Evolutionary conservation across 2,888 invertebrate species (phyloP).

Genomic region (Campoletis raptor): DNA sequence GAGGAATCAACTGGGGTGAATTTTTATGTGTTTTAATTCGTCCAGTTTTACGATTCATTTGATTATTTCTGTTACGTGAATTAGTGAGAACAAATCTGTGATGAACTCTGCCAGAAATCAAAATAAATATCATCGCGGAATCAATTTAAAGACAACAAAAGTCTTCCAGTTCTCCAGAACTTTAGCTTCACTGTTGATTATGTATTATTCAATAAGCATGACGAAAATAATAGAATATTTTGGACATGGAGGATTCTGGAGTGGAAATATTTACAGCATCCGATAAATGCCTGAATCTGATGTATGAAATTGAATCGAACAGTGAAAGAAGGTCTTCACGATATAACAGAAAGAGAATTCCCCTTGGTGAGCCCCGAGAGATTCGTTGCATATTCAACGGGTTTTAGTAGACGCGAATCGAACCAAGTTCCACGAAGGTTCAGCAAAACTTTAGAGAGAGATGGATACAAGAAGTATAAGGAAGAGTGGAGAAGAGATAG

Average conservation of each 20-base stretch:
- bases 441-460: slow-evolving; percentile 54
- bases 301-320: not conserved
- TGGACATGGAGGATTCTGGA: not conserved
- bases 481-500: slow-evolving; percentile 42
- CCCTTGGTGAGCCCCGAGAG: not conserved
- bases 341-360: slow-evolving; percentile 3
- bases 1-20: slow-evolving; percentile 9
- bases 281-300: not conserved
- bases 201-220: not conserved
- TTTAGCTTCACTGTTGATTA: not conserved
- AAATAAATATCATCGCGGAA: not conserved
- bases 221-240: not conserved
- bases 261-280: slow-evolving; percentile 14
- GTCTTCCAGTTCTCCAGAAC: not conserved
- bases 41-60: not conserved
- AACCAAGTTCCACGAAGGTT: slow-evolving; percentile 59
- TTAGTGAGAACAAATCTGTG: not conserved
- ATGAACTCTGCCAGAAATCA: not conserved
- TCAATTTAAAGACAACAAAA: not conserved
- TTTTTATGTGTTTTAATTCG: not conserved
- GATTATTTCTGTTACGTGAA: not conserved
- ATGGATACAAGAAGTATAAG: slow-evolving; percentile 19
- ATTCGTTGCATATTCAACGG: slow-evolving; percentile 74
- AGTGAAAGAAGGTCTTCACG: not conserved
- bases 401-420: slow-evolving; percentile 47